A percentile compares a stretch with the other conserved stretches of the same genome.
Conservation (phyloP, 2,888 invertebrate species). For the Smittia aterrima region DNA sequence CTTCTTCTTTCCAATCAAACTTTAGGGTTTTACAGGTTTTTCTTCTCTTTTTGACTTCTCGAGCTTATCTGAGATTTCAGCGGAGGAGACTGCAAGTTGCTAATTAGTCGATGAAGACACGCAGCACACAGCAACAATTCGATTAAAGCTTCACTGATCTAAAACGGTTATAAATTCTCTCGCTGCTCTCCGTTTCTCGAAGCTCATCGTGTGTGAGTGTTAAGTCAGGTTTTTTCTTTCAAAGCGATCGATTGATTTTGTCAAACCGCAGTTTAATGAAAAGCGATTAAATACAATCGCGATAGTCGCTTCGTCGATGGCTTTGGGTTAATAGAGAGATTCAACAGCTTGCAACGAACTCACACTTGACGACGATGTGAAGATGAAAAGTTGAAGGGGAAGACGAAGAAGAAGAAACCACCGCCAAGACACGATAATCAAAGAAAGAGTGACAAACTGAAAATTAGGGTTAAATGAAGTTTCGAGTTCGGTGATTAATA, state of each 20-base stretch:
- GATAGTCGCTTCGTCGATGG: background rate
- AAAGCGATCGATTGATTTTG: too few relatives aligned
- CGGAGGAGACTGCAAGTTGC: background rate
- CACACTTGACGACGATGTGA: too few relatives aligned
- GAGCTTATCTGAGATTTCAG: background rate
- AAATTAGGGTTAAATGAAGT: constrained; percentile 18
- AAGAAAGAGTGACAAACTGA: constrained; percentile 13
- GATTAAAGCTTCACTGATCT: too few relatives aligned
- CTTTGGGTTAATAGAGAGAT: background rate
- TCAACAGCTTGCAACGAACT: background rate
- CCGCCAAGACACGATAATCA: background rate
- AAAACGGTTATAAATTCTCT: too few relatives aligned
- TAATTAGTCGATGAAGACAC: background rate
- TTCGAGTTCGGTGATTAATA: background rate
- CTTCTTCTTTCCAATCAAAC: background rate
- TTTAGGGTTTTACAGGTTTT: background rate
- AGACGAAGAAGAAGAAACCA: background rate
- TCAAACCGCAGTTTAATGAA: too few relatives aligned
- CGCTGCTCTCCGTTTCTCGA: too few relatives aligned
- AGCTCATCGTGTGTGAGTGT: too few relatives aligned
- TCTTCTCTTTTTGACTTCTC: background rate
- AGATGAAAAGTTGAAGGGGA: too few relatives aligned
- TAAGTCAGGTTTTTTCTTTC: too few relatives aligned
- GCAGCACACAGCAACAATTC: too few relatives aligned
- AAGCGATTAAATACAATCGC: too few relatives aligned